Evolutionary conservation across 2,113 vertebrate species (phyloP).

Genomic region (Struthidea cinerea): DNA sequence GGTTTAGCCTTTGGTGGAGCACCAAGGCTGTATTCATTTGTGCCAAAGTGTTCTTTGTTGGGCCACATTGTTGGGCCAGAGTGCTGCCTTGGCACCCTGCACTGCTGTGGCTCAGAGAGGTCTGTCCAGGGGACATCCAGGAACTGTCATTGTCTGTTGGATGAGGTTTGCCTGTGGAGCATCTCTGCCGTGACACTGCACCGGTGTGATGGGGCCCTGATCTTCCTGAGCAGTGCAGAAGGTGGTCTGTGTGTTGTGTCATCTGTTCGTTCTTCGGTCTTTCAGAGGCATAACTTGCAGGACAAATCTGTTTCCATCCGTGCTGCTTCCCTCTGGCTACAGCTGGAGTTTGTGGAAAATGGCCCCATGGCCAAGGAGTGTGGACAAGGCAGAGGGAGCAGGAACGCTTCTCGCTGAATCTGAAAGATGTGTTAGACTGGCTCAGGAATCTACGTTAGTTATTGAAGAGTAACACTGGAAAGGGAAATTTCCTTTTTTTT

Average conservation of each 20-base stretch:
- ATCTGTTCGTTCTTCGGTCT: neutral
- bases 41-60: accelerated
- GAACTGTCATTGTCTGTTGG: accelerated
- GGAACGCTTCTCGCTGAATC: accelerated
- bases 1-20: neutral
- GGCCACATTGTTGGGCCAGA: accelerated
- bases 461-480: neutral
- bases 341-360: neutral
- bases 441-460: neutral
- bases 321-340: neutral
- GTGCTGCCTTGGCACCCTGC: accelerated
- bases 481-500: neutral
- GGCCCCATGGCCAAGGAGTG: neutral
- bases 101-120: accelerated
- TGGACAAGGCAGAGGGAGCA: neutral
- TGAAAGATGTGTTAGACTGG: neutral
- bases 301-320: accelerated
- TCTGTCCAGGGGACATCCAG: neutral
- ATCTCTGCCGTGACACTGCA: neutral
- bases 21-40: accelerated
- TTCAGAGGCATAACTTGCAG: neutral
- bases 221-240: neutral
- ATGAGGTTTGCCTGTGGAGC: neutral
- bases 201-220: accelerated
- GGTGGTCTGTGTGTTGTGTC: neutral